Percentiles rank a stretch among this genome's conserved stretches.
Conservation (phyloP, 1,140 invertebrate species). For the Drosophila nasuta region DNA sequence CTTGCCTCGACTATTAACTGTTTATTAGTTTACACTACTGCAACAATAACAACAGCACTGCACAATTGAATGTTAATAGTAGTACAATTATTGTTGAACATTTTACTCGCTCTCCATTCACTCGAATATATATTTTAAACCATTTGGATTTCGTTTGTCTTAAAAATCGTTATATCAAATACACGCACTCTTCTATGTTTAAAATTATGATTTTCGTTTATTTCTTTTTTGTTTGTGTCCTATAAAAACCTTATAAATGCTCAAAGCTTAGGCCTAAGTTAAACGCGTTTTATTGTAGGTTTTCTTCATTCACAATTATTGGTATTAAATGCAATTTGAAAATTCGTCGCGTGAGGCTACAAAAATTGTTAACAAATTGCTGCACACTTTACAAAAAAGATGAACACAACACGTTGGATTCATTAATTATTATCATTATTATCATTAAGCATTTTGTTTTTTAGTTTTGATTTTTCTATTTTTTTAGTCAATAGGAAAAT, state of each 20-base stretch:
- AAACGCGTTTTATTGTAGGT: conserved; percentile 59
- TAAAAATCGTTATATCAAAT: conserved; percentile 65
- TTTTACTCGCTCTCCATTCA: neutral
- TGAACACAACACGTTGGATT: conserved; percentile 18
- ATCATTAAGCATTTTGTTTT: conserved; percentile 8
- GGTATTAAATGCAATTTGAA: conserved; percentile 63
- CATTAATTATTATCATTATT: conserved; percentile 17
- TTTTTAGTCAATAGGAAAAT: conserved; percentile 4
- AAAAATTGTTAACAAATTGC: conserved; percentile 46
- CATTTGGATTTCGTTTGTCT: conserved; percentile 12
- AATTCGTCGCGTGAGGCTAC: conserved; percentile 61
- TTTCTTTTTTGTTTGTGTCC: neutral
- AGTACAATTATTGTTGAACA: conserved; percentile 1
- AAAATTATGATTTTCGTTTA: conserved; percentile 18
- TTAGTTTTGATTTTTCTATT: neutral
- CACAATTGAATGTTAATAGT: conserved; percentile 1
- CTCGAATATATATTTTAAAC: neutral
- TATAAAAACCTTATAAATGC: conserved; percentile 48
- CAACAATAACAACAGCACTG: conserved; percentile 26
- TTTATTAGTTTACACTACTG: conserved; percentile 33
- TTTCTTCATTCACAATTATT: conserved; percentile 21
- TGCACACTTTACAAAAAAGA: conserved; percentile 48
- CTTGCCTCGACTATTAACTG: neutral
- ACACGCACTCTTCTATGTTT: conserved; percentile 10
- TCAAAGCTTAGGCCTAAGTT: conserved; percentile 58